phyloP scores from a whole-genome alignment of 2,797 vertebrate genomes.

The Bucorvus abyssinicus region DNA sequence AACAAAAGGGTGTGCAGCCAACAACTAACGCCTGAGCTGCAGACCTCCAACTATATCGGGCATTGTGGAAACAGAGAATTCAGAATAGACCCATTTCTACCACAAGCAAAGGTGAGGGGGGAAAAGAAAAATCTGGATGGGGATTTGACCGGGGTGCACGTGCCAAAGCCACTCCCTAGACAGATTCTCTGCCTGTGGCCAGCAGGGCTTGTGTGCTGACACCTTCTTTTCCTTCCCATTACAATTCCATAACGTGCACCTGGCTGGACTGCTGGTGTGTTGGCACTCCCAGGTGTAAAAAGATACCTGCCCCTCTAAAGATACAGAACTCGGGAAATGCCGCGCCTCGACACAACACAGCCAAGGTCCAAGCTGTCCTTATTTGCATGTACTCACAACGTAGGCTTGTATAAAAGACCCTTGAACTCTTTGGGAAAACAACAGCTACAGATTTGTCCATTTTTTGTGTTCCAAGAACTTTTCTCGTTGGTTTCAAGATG shows the following conservation, averaged over 20 bases:
- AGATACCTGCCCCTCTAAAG: neutral
- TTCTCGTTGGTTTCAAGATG: constrained; percentile 60
- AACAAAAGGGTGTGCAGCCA: neutral
- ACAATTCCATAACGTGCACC: neutral
- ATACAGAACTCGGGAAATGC: neutral
- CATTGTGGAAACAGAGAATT: neutral
- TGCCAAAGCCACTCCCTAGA: neutral
- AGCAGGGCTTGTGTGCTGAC: neutral
- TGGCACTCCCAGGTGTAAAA: neutral
- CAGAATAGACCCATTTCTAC: neutral
- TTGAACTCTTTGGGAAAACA: constrained; percentile 33
- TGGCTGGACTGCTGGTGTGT: neutral
- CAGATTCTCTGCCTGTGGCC: neutral
- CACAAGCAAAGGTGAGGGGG: neutral
- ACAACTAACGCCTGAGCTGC: neutral
- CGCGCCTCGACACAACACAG: neutral
- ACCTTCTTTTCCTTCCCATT: constrained; percentile 31
- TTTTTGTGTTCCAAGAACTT: constrained; percentile 59
- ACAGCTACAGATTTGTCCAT: constrained; percentile 8
- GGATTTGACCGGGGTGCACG: neutral
- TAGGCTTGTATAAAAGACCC: constrained; percentile 52
- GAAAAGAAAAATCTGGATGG: neutral
- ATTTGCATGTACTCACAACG: constrained; percentile 48
- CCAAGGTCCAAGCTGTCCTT: neutral
- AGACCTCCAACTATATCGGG: neutral